A percentile compares a stretch with the other conserved stretches of the same genome.
Conservation (phyloP, 2,113 vertebrate species). For the Phaethon lepturus region DNA sequence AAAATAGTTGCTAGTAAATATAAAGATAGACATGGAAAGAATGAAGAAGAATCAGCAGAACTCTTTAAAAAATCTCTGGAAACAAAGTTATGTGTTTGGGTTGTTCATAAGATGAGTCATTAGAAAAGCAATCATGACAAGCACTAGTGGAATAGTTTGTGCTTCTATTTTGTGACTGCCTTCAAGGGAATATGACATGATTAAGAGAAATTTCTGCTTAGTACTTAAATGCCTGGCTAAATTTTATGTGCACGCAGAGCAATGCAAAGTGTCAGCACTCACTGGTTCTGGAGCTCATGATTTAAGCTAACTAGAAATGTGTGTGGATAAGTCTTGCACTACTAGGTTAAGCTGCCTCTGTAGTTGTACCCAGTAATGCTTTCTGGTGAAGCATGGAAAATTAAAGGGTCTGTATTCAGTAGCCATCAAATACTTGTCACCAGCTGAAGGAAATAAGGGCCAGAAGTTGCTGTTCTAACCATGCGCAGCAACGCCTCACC, state of each 20-base stretch:
- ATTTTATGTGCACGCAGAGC: fast-evolving
- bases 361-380: not conserved
- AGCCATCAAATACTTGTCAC: not conserved
- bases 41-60: not conserved
- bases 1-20: not conserved
- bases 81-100: not conserved
- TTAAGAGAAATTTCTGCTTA: not conserved
- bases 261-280: not conserved
- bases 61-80: not conserved
- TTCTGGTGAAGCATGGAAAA: not conserved
- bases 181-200: not conserved
- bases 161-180: not conserved
- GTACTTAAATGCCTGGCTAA: not conserved
- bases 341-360: not conserved
- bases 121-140: not conserved
- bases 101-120: not conserved
- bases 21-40: not conserved
- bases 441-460: not conserved
- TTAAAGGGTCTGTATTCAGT: not conserved
- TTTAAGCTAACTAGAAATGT: not conserved
- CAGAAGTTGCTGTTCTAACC: not conserved
- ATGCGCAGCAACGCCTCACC: not conserved
- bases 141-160: not conserved
- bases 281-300: not conserved
- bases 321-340: not conserved